Evolutionary conservation across 2,113 vertebrate species (phyloP).

Genomic region (Eclectus roratus): DNA sequence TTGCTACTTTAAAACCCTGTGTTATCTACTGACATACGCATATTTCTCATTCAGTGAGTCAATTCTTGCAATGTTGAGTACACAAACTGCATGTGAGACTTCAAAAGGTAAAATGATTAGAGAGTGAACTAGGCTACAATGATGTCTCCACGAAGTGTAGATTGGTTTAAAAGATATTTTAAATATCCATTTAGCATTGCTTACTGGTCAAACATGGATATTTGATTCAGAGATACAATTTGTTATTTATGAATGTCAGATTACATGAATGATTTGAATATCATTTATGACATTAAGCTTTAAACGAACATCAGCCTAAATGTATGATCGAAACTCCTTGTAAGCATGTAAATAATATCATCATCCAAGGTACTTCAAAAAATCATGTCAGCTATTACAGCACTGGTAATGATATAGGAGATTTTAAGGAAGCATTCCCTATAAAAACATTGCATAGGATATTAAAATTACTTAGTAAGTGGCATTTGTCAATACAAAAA

Average conservation of each 20-base stretch:
- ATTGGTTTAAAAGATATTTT: background rate
- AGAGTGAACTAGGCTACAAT: background rate
- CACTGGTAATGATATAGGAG: background rate
- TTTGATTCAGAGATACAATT: background rate
- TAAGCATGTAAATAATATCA: background rate
- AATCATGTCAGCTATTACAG: background rate
- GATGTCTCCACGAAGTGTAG: background rate
- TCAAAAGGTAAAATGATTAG: background rate
- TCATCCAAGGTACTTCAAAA: background rate
- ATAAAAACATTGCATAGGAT: background rate
- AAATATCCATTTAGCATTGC: background rate
- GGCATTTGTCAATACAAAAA: background rate
- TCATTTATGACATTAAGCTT: background rate
- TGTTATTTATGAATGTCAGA: background rate
- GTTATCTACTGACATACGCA: background rate
- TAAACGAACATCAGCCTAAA: background rate
- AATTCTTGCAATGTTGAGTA: background rate
- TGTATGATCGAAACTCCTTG: background rate
- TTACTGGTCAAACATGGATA: background rate
- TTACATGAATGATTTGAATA: constrained; percentile 13
- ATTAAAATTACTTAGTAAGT: background rate
- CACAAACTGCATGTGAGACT: background rate
- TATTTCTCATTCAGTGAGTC: background rate
- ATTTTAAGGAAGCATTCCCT: background rate
- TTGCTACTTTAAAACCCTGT: background rate